These are phyloP conservation scores for Poeciliopsis gracilis DNA, from an alignment of 2,797 vertebrate genomes.

Conservation along the genomic window DNA sequence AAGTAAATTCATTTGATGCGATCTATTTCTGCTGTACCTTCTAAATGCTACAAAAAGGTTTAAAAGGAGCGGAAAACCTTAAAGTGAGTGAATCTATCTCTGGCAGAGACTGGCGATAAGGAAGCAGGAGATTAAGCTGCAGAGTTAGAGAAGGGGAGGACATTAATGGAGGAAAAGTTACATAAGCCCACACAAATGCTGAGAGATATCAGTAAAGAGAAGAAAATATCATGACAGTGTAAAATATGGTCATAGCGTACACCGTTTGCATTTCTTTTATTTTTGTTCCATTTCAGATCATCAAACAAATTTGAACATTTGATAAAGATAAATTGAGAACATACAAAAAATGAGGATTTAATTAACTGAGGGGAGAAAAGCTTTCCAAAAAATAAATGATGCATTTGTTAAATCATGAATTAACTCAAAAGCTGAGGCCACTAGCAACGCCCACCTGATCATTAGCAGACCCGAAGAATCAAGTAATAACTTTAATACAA, in stretches of 20 bases:
- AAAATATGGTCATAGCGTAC: neutral
- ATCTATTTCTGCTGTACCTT: neutral
- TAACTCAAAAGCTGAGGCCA: too few species aligned
- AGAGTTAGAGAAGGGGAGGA: slow-evolving; percentile 1
- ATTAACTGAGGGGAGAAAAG: neutral
- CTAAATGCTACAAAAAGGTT: neutral
- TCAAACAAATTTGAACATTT: neutral
- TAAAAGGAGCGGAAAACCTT: slow-evolving; percentile 1
- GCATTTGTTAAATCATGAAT: too few species aligned
- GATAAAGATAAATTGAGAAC: neutral
- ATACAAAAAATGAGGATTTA: neutral
- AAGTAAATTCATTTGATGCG: neutral
- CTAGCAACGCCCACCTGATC: too few species aligned
- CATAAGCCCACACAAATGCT: slow-evolving; percentile 1
- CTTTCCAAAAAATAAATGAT: neutral
- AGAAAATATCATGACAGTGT: neutral
- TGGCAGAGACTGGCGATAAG: neutral
- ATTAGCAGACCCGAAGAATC: too few species aligned
- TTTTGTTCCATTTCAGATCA: neutral
- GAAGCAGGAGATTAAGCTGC: slow-evolving; percentile 17
- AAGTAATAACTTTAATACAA: too few species aligned
- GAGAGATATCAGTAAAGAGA: neutral
- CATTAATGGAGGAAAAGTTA: slow-evolving; percentile 18
- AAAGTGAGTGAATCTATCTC: neutral
- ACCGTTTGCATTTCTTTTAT: neutral